Base-by-base conservation (phyloP, 2,113 vertebrate species). In the Calypte anna region DNA sequence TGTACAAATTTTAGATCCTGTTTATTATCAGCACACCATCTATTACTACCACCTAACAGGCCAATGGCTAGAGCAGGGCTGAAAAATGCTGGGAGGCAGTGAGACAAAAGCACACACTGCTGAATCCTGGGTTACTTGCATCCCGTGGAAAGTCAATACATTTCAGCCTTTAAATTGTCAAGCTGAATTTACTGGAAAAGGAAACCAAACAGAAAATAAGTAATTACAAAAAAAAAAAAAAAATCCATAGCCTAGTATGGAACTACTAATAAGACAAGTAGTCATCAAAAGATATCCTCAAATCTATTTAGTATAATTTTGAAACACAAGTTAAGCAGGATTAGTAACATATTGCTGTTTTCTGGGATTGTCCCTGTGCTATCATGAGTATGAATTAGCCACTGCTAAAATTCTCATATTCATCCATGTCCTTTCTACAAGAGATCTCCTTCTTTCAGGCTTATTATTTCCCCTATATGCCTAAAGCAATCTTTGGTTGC, bases 1-100 rank as follows among this genome's bases (percentile, higher is more conserved):
- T 82, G 88, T 51, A 90, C 74, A 95, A 77, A 93, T 92, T 97
- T 96, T 61, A 90, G 68, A 90, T 82, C 36, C 93, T 75, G 68
- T 80, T 88, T 75, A 62, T 76, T 82, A 91, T 61, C 76, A 91
- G 57, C 72, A 78, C 38, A 25, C 40, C 76, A 75, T 94, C 66
- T 90, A 86, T 86, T 87, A 89, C 63, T 36, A 84, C 55, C 57
- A 91, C 82, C 59, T 69, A 82, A 73, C 8, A 95, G 91, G 57
- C 38, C 31, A 91, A 58, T 3, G 28, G 62, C 74, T 81, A 83
- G 38, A 96, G 50, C 36, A 70, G 48, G 59, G 44, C 50, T 90
- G 78, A 93, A 91, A 91, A 96, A 91, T n/a, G 28, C 73, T 84
- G 40, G 36, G 61, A 94, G 59, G 54, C 9, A 88, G 40, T 6